A percentile compares a stretch with the other conserved stretches of the same genome.
Conservation (phyloP, 2,113 vertebrate species). For the Isurus oxyrinchus region DNA sequence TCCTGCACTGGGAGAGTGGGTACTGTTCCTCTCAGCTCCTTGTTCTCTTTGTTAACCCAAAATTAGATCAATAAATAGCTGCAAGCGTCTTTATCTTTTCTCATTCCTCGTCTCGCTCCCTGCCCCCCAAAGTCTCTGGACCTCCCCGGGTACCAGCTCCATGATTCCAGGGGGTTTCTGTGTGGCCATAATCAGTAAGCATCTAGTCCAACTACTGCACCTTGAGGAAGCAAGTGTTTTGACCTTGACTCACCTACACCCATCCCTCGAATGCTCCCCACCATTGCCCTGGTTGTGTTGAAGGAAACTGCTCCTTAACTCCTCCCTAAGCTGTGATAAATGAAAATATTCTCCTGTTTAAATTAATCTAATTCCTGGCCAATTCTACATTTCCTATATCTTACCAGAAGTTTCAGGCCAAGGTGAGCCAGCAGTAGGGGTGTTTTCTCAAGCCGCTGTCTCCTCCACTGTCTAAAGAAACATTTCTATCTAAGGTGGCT, state of each 20-base stretch:
- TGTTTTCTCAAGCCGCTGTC: neutral
- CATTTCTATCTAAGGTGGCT: neutral
- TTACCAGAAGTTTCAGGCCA: neutral
- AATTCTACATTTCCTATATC: neutral
- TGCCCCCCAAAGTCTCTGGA: neutral
- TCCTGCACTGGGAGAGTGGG: too few relatives aligned
- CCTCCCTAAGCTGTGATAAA: neutral
- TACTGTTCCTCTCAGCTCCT: neutral
- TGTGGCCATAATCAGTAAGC: neutral
- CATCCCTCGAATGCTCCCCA: neutral
- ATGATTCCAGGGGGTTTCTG: neutral
- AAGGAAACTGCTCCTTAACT: neutral
- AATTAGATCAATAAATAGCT: neutral
- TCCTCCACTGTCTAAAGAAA: neutral
- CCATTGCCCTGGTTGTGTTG: neutral
- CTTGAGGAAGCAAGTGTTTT: neutral
- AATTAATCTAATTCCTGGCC: neutral
- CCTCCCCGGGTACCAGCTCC: neutral
- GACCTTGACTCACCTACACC: neutral
- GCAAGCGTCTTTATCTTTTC: neutral
- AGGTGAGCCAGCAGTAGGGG: neutral
- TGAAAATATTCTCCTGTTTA: neutral
- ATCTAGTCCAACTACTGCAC: too few relatives aligned
- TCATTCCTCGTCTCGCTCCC: neutral
- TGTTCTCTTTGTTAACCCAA: neutral